A percentile compares a stretch with the other conserved stretches of the same genome.
These are phyloP conservation scores for Girardinus metallicus DNA, from an alignment of 2,797 vertebrate species.

Conservation along the genomic window DNA sequence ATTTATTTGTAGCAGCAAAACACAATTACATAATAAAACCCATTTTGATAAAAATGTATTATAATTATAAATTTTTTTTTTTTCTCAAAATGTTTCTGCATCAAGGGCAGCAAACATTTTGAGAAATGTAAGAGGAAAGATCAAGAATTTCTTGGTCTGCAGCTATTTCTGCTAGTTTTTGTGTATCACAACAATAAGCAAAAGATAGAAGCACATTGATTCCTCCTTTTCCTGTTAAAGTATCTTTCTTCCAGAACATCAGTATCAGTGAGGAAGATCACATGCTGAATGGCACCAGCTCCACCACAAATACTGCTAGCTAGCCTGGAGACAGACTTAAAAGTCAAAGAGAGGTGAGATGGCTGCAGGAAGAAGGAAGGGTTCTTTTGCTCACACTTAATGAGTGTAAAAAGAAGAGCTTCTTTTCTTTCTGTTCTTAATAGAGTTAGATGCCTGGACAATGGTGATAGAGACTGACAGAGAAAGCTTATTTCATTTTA, in stretches of 20 bases:
- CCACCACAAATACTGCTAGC: constrained; percentile 59
- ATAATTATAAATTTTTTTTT: neutral
- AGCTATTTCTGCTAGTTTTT: constrained; percentile 38
- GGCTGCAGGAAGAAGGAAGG: constrained; percentile 25
- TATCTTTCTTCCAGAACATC: constrained; percentile 41
- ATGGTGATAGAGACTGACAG: constrained; percentile 59
- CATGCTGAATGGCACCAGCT: constrained; percentile 60
- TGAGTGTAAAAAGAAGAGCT: constrained; percentile 65
- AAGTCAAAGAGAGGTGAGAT: constrained; percentile 62
- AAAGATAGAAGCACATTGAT: constrained; percentile 33
- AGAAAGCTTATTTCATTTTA: constrained; percentile 45
- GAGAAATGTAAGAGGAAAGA: constrained; percentile 35
- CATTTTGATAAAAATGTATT: neutral
- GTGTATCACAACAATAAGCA: constrained; percentile 41
- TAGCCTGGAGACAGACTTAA: constrained; percentile 68
- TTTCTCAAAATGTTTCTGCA: neutral
- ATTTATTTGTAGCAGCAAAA: neutral
- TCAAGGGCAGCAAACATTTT: constrained; percentile 41
- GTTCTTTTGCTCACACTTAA: constrained; percentile 60
- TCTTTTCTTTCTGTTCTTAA: constrained; percentile 52
- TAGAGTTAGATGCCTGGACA: constrained; percentile 59
- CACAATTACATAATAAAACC: neutral
- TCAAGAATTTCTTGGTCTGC: constrained; percentile 47
- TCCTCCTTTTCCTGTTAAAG: constrained; percentile 39
- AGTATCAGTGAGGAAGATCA: constrained; percentile 65